Evolutionary conservation across 2,888 invertebrate genomes (phyloP).

Genomic region (Scaptomyza parva): DNA sequence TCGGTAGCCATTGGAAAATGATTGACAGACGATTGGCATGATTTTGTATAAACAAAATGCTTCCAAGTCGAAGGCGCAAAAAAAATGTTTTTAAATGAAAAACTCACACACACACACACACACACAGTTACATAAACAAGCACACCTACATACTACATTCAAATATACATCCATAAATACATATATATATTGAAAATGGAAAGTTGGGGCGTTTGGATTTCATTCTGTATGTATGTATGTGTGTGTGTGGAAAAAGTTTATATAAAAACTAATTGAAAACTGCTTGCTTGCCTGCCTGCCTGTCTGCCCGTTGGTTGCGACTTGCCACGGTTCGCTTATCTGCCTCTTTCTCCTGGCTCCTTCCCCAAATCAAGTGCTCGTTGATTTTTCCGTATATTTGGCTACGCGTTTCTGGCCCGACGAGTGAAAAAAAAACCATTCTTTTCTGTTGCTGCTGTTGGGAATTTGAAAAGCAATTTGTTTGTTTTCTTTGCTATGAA

Average conservation of each 20-base stretch:
- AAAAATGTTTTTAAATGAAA: no score
- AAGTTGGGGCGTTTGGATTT: slow-evolving; percentile 62
- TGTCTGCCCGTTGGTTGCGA: slow-evolving; percentile 27
- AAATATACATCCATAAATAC: not conserved
- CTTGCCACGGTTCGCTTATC: slow-evolving; percentile 43
- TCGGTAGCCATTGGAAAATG: slow-evolving; percentile 69
- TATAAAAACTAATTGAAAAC: slow-evolving; percentile 78
- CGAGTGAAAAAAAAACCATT: slow-evolving; percentile 38
- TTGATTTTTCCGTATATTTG: slow-evolving; percentile 29
- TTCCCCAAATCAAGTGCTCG: slow-evolving; percentile 55
- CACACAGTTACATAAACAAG: no score
- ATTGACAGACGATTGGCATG: slow-evolving; percentile 84
- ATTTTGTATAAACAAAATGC: slow-evolving; percentile 80
- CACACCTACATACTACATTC: no score
- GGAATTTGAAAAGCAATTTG: slow-evolving; percentile 64
- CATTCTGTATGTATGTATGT: slow-evolving; percentile 37
- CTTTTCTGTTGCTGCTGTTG: slow-evolving; percentile 23
- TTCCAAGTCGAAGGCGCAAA: slow-evolving; percentile 49
- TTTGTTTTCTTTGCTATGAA: slow-evolving; percentile 61
- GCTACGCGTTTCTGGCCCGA: slow-evolving; percentile 55
- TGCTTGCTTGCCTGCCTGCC: slow-evolving; percentile 43
- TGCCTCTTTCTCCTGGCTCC: slow-evolving; percentile 26
- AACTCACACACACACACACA: not conserved
- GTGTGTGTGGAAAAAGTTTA: slow-evolving; percentile 60
- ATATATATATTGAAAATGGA: slow-evolving; percentile 62